These are phyloP conservation scores for Plutella xylostella DNA, from an alignment of 2,888 invertebrate species.

Conservation along the genomic window DNA sequence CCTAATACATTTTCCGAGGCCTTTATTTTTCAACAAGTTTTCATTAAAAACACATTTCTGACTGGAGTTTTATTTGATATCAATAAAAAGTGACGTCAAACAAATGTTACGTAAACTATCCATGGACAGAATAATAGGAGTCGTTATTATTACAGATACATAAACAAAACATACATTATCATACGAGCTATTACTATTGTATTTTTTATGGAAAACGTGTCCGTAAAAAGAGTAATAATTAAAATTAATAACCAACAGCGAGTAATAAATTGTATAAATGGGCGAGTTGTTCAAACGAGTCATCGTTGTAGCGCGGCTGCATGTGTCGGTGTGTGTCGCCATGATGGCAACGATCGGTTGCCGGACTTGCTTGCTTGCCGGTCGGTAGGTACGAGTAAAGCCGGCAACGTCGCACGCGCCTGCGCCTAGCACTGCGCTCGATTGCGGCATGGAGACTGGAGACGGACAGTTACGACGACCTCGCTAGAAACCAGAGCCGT, in stretches of 20 bases:
- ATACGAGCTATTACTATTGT: too few relatives aligned
- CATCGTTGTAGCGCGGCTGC: not conserved
- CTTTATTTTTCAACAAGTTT: too few relatives aligned
- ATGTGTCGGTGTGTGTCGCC: not conserved
- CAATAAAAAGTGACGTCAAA: too few relatives aligned
- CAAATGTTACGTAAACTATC: too few relatives aligned
- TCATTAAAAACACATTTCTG: too few relatives aligned
- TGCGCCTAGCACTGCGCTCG: not conserved
- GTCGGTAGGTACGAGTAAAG: not conserved
- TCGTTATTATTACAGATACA: too few relatives aligned
- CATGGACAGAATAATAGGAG: too few relatives aligned
- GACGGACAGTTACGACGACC: slow-evolving; percentile 16
- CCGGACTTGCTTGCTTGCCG: not conserved
- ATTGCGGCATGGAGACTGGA: too few relatives aligned
- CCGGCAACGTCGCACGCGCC: not conserved
- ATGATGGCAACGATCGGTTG: not conserved
- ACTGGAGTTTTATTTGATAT: too few relatives aligned
- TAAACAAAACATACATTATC: too few relatives aligned
- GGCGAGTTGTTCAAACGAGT: not conserved
- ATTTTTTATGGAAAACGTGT: too few relatives aligned
- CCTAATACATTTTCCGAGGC: too few relatives aligned
- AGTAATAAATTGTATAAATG: not conserved
- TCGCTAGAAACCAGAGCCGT: slow-evolving; percentile 16
- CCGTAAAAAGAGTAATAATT: not conserved
- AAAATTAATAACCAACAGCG: not conserved